Percentiles rank a stretch among this genome's conserved stretches.
Conservation (phyloP, 1,140 invertebrate genomes). For the Brachionus rotundiformis region DNA sequence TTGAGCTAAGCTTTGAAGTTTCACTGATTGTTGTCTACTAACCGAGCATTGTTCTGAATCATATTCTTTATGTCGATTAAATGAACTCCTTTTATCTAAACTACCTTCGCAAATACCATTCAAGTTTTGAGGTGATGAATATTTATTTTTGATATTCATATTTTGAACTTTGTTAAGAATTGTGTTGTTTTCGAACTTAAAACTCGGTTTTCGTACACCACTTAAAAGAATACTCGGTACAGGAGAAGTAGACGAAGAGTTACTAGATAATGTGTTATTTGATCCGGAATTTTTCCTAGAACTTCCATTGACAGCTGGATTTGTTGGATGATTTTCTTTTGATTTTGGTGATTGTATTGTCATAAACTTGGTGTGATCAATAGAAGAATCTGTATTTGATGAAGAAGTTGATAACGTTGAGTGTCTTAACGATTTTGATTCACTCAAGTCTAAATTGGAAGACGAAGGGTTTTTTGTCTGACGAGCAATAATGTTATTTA, state of each 20-base stretch:
- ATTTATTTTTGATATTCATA: slow-evolving; percentile 36
- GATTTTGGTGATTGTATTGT: background rate
- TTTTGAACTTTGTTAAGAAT: slow-evolving; percentile 32
- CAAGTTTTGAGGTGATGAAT: background rate
- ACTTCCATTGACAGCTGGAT: background rate
- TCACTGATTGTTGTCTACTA: slow-evolving; percentile 3
- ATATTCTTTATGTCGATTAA: background rate
- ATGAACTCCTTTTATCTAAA: background rate
- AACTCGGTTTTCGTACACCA: slow-evolving; percentile 15
- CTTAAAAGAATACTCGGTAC: background rate
- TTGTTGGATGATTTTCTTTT: background rate
- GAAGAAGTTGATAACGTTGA: background rate
- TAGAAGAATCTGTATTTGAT: slow-evolving; percentile 1
- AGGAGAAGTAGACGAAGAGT: background rate
- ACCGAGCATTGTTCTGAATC: background rate
- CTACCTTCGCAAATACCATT: background rate
- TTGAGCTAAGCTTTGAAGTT: background rate
- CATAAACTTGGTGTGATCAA: background rate
- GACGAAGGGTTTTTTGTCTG: slow-evolving; percentile 8
- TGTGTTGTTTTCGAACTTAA: slow-evolving; percentile 34
- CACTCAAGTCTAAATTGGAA: background rate
- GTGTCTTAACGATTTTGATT: background rate
- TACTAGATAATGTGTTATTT: slow-evolving; percentile 2
- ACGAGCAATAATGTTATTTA: background rate
- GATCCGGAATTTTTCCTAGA: background rate